Conservation (phyloP, 2,797 vertebrate species). For the Todus mexicanus region DNA sequence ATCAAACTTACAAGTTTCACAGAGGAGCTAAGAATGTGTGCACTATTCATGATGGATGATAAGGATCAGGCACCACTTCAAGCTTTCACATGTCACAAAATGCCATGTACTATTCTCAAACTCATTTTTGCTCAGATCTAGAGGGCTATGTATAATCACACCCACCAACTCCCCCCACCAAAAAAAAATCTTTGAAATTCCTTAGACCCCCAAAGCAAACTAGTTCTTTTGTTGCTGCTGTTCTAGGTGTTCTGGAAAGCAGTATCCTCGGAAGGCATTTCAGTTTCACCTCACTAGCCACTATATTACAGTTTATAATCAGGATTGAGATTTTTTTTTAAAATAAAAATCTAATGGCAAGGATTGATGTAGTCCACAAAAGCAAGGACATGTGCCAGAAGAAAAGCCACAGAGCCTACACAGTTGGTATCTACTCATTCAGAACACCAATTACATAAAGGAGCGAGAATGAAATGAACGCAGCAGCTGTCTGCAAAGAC, state of each 20-base stretch:
- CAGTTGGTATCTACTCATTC: not conserved
- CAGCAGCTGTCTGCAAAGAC: not conserved
- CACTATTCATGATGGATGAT: not conserved
- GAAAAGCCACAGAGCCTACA: not conserved
- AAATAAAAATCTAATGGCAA: not conserved
- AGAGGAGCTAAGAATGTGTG: not conserved
- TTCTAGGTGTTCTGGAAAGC: not conserved
- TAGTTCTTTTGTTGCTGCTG: not conserved
- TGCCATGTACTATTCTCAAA: not conserved
- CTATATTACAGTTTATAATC: not conserved
- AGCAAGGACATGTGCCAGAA: not conserved
- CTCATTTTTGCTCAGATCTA: not conserved
- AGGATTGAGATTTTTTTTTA: not conserved
- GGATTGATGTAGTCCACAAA: conserved; percentile 15
- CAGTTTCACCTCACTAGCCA: not conserved
- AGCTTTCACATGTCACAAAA: not conserved
- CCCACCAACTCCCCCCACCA: not conserved
- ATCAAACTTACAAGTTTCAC: not conserved
- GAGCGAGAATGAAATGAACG: not conserved
- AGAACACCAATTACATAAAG: conserved; percentile 1
- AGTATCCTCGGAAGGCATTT: not conserved
- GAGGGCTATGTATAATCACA: not conserved
- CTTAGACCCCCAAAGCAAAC: not conserved
- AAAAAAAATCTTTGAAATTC: not conserved
- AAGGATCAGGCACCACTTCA: not conserved